These are phyloP conservation scores for Abrostola triplasia DNA, from an alignment of 2,888 invertebrate species.

Conservation along the genomic window DNA sequence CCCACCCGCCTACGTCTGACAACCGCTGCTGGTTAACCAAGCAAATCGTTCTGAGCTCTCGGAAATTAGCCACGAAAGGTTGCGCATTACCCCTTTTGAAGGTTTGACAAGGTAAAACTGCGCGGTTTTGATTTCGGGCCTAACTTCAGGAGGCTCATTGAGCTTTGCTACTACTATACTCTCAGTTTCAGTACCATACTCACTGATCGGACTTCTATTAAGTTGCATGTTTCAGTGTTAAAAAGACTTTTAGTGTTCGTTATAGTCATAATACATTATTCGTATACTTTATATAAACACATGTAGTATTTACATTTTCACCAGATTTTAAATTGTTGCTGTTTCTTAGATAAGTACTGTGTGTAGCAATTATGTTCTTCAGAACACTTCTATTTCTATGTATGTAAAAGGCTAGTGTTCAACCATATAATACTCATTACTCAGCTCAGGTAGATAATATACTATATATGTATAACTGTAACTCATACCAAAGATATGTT, in stretches of 20 bases:
- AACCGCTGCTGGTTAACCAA: conserved; percentile 11
- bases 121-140: too few relatives aligned
- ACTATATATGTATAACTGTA: conserved; percentile 24
- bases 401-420: conserved; percentile 50
- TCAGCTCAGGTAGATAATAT: conserved; percentile 31
- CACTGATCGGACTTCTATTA: conserved; percentile 49
- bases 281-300: background rate
- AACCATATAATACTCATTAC: conserved; percentile 38
- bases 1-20: conserved; percentile 78
- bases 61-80: too few relatives aligned
- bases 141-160: too few relatives aligned
- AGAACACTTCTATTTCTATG: conserved; percentile 19
- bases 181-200: too few relatives aligned
- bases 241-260: conserved; percentile 14
- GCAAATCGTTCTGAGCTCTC: conserved; percentile 15
- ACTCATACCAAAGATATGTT: conserved; percentile 51
- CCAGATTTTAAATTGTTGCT: conserved; percentile 18
- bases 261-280: background rate
- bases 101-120: too few relatives aligned
- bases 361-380: conserved; percentile 22
- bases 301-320: conserved; percentile 18
- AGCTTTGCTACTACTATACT: too few relatives aligned
- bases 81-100: too few relatives aligned
- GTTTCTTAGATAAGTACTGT: conserved; percentile 31
- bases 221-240: conserved; percentile 39